Percentiles rank a stretch among this genome's conserved stretches.
Conservation (phyloP, 2,797 vertebrate genomes). For the Lophius americanus region DNA sequence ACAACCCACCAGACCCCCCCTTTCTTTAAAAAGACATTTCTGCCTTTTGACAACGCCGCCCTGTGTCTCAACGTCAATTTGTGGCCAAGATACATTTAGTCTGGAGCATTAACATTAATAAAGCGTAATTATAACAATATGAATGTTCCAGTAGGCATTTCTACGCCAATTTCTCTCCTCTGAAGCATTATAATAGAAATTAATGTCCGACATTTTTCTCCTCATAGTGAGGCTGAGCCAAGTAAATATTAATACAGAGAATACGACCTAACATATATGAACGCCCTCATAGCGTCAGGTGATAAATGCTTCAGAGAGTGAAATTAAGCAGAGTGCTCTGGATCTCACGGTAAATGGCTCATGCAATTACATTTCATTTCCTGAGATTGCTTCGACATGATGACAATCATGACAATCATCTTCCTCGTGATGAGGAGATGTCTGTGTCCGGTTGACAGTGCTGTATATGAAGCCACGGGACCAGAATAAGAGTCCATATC, state of each 20-base stretch:
- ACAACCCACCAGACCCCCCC: slow-evolving; percentile 52
- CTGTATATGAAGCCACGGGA: slow-evolving; percentile 45
- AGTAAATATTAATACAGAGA: slow-evolving; percentile 15
- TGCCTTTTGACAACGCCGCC: slow-evolving; percentile 29
- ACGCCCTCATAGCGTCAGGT: slow-evolving; percentile 9
- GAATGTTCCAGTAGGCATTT: slow-evolving; percentile 41
- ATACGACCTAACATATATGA: slow-evolving; percentile 14
- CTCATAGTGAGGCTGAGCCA: slow-evolving; percentile 29
- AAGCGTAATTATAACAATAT: slow-evolving; percentile 30
- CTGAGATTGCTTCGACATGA: slow-evolving; percentile 44
- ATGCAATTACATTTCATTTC: slow-evolving; percentile 43
- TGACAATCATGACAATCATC: slow-evolving; percentile 54
- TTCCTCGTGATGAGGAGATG: slow-evolving; percentile 36
- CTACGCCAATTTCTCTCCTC: slow-evolving; percentile 65
- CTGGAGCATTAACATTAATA: slow-evolving; percentile 37
- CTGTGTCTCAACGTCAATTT: slow-evolving; percentile 26
- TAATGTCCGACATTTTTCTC: slow-evolving; percentile 45
- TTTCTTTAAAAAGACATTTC: slow-evolving; percentile 20
- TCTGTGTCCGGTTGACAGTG: slow-evolving; percentile 43
- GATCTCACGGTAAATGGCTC: slow-evolving; percentile 38
- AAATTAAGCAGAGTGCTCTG: slow-evolving; percentile 38
- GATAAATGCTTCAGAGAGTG: slow-evolving; percentile 44
- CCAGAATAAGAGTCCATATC: slow-evolving; percentile 43
- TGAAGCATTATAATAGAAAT: slow-evolving; percentile 60
- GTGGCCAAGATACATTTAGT: slow-evolving; percentile 36